Evolutionary conservation across 2,888 invertebrate genomes (phyloP), one percentile per base, ranked within the genome.

Genomic region (Thelaira solivaga): DNA sequence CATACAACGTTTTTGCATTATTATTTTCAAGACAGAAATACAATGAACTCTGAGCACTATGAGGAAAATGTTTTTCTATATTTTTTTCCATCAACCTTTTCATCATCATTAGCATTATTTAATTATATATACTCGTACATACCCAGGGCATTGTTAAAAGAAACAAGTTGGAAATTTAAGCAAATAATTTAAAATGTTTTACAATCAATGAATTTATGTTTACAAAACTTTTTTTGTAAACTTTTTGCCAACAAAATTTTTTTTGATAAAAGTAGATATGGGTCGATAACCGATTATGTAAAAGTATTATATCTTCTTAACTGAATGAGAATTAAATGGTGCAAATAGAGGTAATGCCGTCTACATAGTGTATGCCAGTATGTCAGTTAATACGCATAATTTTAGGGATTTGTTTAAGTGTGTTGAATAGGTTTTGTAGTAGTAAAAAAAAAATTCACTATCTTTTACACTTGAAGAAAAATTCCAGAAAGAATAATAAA

Each of bases 271-370:
- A 18, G 4, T 6, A 5, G 51, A 74, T 67, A 53, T 74, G 34
- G 74, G 67, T 67, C 59, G 36, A 59, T 74, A 67, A 53, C 65
- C 65, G 74, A 74, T 74, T 67, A 74, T 67, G 62, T 53, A 39
- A 45, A 45, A 45, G 29, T 51, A 24, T n/a, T n/a, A n/a, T n/a
- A n/a, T n/a, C n/a, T n/a, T 62, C 53, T 22, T 10, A 53, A 62
- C 62, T 53, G 45, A 62, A 72, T 55, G 45, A 53, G 41, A 62
- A 55, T 72, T 53, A 45, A 62, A 72, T 62, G 62, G 62, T 62
- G 71, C 62, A 45, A 53, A 73, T 36, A 49, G 53, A 61, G 43
- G 53, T 61, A 29, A 61, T 61, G 74, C 31, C 51, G 45, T 59
- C 39, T 57, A 31, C 11, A 51, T 43, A 11, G 43, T 26, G 43